A percentile compares a stretch with the other conserved stretches of the same genome.
Evolutionary conservation across 2,888 invertebrate genomes (phyloP).

Genomic region (Cylloceria caligata): DNA sequence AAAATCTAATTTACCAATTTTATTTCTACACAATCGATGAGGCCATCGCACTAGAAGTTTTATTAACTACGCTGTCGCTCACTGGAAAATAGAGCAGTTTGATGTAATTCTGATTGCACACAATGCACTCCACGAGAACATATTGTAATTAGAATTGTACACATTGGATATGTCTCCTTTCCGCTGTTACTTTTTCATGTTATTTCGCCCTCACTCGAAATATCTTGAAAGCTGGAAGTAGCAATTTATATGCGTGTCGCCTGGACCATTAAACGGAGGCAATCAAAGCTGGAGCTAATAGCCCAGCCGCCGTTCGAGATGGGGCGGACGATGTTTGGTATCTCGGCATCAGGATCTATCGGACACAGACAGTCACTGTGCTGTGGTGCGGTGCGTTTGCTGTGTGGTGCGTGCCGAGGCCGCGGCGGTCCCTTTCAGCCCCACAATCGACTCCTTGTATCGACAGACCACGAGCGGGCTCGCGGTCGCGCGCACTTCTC

Average conservation of each 20-base stretch:
- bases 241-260: constrained; percentile 84
- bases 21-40: too few species aligned
- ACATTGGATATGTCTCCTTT: constrained; percentile 16
- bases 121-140: constrained; percentile 4
- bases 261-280: constrained; percentile 83
- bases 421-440: constrained; percentile 77
- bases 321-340: constrained; percentile 79
- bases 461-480: constrained; percentile 76
- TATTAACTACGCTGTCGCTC: background rate
- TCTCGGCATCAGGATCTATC: constrained; percentile 83
- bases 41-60: too few species aligned
- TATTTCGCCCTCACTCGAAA: constrained; percentile 75
- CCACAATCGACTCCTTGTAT: constrained; percentile 84
- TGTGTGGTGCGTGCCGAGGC: constrained; percentile 68
- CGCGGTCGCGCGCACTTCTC: constrained; percentile 67
- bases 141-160: constrained; percentile 2
- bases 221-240: constrained; percentile 82
- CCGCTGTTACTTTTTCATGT: constrained; percentile 10
- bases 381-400: constrained; percentile 66
- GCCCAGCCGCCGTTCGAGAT: constrained; percentile 77
- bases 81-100: constrained; percentile 47
- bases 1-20: too few species aligned
- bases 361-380: constrained; percentile 77
- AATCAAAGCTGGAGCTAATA: constrained; percentile 84
- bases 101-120: constrained; percentile 7